Percentiles rank a stretch among this genome's conserved stretches.
These are phyloP conservation scores for Homarus americanus DNA, from an alignment of 1,140 invertebrate genomes.

Conservation along the genomic window DNA sequence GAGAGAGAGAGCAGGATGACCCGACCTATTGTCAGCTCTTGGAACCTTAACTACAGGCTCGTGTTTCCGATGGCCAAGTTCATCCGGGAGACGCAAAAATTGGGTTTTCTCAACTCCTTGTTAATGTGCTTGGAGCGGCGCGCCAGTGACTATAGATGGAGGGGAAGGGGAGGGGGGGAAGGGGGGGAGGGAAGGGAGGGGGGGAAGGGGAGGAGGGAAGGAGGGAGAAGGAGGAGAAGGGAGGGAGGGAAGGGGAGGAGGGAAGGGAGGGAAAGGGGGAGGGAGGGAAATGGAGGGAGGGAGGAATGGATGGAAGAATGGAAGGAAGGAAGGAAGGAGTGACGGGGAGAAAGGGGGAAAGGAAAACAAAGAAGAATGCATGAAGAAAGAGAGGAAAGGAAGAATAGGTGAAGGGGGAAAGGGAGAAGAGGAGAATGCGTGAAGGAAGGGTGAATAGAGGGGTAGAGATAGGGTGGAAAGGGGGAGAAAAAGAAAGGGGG, in stretches of 20 bases:
- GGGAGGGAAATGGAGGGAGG: not conserved
- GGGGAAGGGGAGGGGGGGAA: not conserved
- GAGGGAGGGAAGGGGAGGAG: not conserved
- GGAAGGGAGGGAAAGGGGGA: not conserved
- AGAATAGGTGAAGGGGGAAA: too few relatives aligned
- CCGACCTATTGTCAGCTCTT: not conserved
- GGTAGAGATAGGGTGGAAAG: too few relatives aligned
- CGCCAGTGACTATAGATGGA: not conserved
- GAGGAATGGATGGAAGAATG: not conserved
- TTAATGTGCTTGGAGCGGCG: not conserved
- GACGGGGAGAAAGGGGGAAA: not conserved
- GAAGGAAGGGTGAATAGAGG: too few relatives aligned
- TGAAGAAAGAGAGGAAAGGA: not conserved
- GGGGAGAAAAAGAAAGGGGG: too few relatives aligned
- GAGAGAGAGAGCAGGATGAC: not conserved
- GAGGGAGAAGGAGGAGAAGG: not conserved
- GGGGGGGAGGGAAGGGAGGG: not conserved
- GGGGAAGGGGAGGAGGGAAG: not conserved
- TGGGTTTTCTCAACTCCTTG: not conserved
- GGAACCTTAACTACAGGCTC: not conserved
- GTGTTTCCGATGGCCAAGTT: not conserved
- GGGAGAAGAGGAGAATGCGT: too few relatives aligned
- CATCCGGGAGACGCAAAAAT: conserved; percentile 1
- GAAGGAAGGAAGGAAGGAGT: too few relatives aligned
- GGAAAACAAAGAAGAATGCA: not conserved